A percentile compares a stretch with the other conserved stretches of the same genome.
These are phyloP conservation scores for Galemys pyrenaicus DNA, from an alignment of 2,113 vertebrate genomes.

Conservation along the genomic window DNA sequence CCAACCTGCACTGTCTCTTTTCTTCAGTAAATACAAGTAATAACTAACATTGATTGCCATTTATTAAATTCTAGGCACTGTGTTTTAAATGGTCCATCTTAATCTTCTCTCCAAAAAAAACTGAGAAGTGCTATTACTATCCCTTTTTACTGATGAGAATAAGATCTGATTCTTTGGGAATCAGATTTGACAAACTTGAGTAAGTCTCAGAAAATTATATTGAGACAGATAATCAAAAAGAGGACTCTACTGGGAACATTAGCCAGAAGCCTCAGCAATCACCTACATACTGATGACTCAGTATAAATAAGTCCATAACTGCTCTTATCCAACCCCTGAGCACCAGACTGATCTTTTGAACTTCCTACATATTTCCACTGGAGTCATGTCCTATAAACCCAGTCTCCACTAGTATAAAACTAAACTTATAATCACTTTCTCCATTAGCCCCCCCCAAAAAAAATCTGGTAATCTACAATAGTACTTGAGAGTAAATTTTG, in stretches of 20 bases:
- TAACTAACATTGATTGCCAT: not conserved
- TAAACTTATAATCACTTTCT: not conserved
- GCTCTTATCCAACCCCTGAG: not conserved
- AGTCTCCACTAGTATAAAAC: not conserved
- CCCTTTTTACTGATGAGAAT: not conserved
- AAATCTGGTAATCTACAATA: not conserved
- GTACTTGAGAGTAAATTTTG: not conserved
- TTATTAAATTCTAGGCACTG: not conserved
- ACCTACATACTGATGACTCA: not conserved
- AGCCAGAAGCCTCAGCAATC: not conserved
- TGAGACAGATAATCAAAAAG: not conserved
- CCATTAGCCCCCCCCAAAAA: not conserved
- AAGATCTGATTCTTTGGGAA: no score
- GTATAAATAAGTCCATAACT: not conserved
- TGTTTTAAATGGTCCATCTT: not conserved
- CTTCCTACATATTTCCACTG: not conserved
- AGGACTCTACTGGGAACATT: not conserved
- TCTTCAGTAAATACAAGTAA: not conserved
- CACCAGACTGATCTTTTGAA: not conserved
- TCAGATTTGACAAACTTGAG: not conserved
- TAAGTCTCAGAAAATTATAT: not conserved
- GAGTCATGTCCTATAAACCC: not conserved
- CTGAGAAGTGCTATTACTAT: not conserved
- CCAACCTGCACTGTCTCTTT: not conserved
- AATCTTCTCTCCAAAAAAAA: not conserved